Base-by-base conservation (phyloP, 2,113 vertebrate genomes). In the Nothobranchius furzeri region DNA sequence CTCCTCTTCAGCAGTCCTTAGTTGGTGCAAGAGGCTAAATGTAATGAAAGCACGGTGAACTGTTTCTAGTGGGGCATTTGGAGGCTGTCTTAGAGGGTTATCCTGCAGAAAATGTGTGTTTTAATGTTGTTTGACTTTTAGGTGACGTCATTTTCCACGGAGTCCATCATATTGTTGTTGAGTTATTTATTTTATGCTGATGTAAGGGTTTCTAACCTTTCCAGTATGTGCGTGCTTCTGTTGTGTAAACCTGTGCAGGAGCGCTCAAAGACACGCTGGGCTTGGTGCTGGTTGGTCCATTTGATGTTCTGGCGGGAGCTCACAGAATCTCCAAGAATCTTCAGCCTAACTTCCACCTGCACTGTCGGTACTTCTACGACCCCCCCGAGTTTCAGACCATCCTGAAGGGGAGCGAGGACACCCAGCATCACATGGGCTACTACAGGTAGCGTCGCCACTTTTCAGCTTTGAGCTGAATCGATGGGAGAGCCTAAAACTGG, bases 371-470 rank as follows among this genome's bases (percentile, higher is more conserved):
- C 89, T 98, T 95, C 76, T 99, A 97, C 60, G 98, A 99, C 86
- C 98, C 98, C 2, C 97, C 98, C 8, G 98, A 99, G 89, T 96
- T 98, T 76, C 97, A 98, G 89, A 99, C 97, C 20, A 88, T 99
- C 66, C 87, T 98, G 67, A 78, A 76, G 14, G 96, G 94, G 10
- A 92, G 94, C 60, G 82, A 81, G 60, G 94, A 93, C 85, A 95
- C 89, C 61, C 94, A 96, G 30, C 94, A 94, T 86, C 98, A 99
- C 85, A 92, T 99, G 85, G 98, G 97, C n/a, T 99, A 98, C 89
- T 98, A 94, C 94, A 97, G 97, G 96, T 42, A 20, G 24, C 40
- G 30, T 24, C 59, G 6, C 20, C 9, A 51, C 20, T 40, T 13
- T 13, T 55, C 14, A 50, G 6, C 8, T 43, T 46, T 15, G 11